Evolutionary conservation across 2,113 vertebrate genomes (phyloP).

Genomic region (Sphyrna mokarran): DNA sequence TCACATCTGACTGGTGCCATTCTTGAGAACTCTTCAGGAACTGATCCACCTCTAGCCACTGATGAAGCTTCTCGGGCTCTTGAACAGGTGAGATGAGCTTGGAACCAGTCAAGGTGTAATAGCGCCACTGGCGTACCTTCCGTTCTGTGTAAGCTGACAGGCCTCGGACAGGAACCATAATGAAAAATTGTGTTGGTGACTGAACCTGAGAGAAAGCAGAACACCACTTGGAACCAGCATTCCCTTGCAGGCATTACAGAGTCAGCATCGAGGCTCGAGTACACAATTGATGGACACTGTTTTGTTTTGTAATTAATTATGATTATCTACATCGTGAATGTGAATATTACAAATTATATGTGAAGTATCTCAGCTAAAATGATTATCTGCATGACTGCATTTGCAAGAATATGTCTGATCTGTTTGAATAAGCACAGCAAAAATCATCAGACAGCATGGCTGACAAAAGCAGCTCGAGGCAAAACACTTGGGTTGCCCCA

Average conservation of each 20-base stretch:
- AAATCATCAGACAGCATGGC: not conserved
- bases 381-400: not conserved
- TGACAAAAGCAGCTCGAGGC: slow-evolving; percentile 6
- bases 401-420: not conserved
- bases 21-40: slow-evolving; percentile 64
- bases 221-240: slow-evolving; percentile 30
- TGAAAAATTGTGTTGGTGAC: slow-evolving; percentile 61
- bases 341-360: not conserved
- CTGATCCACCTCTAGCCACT: slow-evolving; percentile 70
- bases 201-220: slow-evolving; percentile 57
- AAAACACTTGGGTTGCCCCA: not conserved
- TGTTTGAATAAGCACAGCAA: not conserved
- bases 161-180: slow-evolving; percentile 65
- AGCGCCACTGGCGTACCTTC: slow-evolving; percentile 57
- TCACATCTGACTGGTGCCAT: slow-evolving; percentile 64
- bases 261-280: not conserved
- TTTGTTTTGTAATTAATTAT: not conserved
- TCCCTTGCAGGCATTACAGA: not conserved
- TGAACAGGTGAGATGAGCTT: slow-evolving; percentile 59
- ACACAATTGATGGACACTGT: not conserved
- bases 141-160: slow-evolving; percentile 62
- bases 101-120: slow-evolving; percentile 62
- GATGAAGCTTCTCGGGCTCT: slow-evolving; percentile 66
- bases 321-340: not conserved
- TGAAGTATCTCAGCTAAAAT: not conserved